Evolutionary conservation across 2,113 vertebrate species (phyloP), one percentile per base, ranked within the genome.

Genomic region (Prinia subflava): DNA sequence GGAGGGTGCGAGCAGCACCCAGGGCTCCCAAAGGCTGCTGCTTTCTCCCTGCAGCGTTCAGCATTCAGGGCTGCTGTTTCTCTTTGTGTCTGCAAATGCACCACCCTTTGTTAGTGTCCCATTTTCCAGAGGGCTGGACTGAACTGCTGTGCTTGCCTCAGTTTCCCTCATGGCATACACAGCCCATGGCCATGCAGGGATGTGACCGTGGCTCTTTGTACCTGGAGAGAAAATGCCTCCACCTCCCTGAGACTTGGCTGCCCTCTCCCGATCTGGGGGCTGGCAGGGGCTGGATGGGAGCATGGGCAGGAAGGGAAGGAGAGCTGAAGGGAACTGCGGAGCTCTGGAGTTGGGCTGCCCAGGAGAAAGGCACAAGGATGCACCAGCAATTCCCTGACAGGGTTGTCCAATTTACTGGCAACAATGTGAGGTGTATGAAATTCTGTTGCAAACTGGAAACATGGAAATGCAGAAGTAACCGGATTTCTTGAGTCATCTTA

Each of bases 391-490:
- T 64, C 9, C 0, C 60, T 46, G 70, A 4, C 42, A 27, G 75
- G 35, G 12, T 7, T 65, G 33, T 50, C 56, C 52, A 6, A 10
- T 49, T 44, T 41, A 8, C 56, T 82, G 67, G 42, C 41, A 80
- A 5, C 31, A 13, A 15, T 20, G 68, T 64, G 30, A 79, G 35
- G 47, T 37, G 24, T 49, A 16, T 52, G 70, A 74, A 75, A 47
- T 89, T 78, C 80, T 88, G 27, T 27, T 83, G 64, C 46, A 77
- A 76, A 68, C 78, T 60, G 77, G 75, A 89, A 95, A 86, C 4
- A 11, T 30, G 69, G 83, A 90, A 92, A 64, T 80, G 83, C 89
- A 94, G 95, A 93, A 97, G 93, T 87, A 91, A n/a, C 47, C 80
- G 52, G 47, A 93, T 90, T 94, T 94, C 57, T 64, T 73, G 46